Base-by-base conservation (phyloP, 2,797 vertebrate species). In the Enteromius viviparus region DNA sequence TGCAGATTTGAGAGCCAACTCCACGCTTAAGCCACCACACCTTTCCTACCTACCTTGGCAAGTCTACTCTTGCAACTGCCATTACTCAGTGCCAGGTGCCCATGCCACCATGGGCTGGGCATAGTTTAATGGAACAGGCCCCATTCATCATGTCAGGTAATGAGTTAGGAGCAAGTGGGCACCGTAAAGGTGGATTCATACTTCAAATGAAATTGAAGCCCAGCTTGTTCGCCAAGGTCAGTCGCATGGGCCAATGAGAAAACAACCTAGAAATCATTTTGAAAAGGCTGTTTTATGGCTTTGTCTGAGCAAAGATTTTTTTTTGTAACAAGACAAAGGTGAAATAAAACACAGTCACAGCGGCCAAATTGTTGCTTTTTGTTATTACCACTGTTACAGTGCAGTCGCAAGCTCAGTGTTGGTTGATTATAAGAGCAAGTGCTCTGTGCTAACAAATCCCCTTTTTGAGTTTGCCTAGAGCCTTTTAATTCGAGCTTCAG, bases 131-230 rank as follows among this genome's bases (percentile, higher is more conserved):
- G 88, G 87, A 85, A 88, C 88, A 78, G 64, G 84, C 90, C 45
- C 81, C 90, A 93, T 94, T 91, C 90, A 93, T 94, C 92, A 93
- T 92, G 91, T 92, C 93, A 92, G 92, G 92, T 93, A 94, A 94
- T 92, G 93, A 94, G 93, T 92, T 92, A 90, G 92, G 89, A 92
- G 90, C 88, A 91, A 92, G 90, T 88, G 87, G 83, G 90, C 90
- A 62, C 53, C 51, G 66, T 71, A 62, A 78, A 78, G 65, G 82
- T 89, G 87, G 82, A 88, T 86, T 60, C 29, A 69, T 69, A 76
- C 66, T 78, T 83, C 26, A 81, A 75, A 76, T 29, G 2, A 64
- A 83, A 49, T 17, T 78, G 42, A 78, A 78, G 76, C 26, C 53
- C 37, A 78, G 82, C 76, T 68, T 0, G 29, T 69, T 71, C 60